Base-by-base conservation (phyloP, 2,888 invertebrate genomes). In the Andrena marginata region DNA sequence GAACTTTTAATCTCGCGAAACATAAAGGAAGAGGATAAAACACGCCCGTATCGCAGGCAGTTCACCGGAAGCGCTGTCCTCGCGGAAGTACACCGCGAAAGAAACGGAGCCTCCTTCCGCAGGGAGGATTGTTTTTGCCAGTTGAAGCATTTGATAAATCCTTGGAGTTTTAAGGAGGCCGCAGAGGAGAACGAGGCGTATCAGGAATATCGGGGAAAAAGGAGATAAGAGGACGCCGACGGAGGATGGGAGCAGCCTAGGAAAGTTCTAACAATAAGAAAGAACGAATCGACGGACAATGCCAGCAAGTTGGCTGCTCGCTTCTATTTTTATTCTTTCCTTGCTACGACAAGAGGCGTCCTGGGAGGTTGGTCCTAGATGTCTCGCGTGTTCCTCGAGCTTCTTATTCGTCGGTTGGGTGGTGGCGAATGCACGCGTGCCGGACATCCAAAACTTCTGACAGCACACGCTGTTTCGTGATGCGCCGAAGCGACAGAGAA, bases 211-310 rank as follows among this genome's bases (percentile, higher is more conserved):
- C 23, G 35, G 60, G 35, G 48, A 54, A 51, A 48, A 23, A 23
- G 31, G 31, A 51, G 23, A 62, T 48, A 64, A 31, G 48, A 7
- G 8, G 3, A 71, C 29, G 7, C 2, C 8, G 3, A 10, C 10
- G 35, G 29, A 20, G 23, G 23, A 23, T 10, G 31, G 8, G 65
- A 35, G 16, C 13, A 63, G 31, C 20, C 64, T 16, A 33, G 20
- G 6, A 65, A 72, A 70, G 63, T n/a, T 67, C 3, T 3, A 6
- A 51, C 51, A 62, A 65, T 60, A 20, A 26, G 51, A 23, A 35
- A 64, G 26, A 23, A 60, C 62, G 33, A 80, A 77, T 80, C 77
- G 64, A 54, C 74, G 33, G 64, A 76, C 75, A 59, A 62, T 56
- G 54, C 16, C 65, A 54, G 51, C 29, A 42, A 49, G 54, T 49